phyloP scores from a whole-genome alignment of 1,140 invertebrate species.

The Anadara kagoshimensis region DNA sequence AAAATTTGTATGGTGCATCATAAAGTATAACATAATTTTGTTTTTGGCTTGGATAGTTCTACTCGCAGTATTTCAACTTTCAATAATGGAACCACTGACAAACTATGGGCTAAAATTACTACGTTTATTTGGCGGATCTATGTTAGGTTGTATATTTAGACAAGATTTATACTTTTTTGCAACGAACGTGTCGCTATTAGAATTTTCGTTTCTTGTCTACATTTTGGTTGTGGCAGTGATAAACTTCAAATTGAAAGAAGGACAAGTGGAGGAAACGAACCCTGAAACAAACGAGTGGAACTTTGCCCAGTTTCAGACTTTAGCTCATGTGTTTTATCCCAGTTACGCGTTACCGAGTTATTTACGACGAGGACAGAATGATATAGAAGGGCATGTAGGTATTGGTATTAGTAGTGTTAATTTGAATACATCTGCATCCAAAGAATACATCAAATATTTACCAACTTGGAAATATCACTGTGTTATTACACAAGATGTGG shows the following conservation, averaged over 20 bases:
- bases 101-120: conserved; percentile 57
- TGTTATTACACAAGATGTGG: background rate
- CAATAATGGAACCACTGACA: conserved; percentile 61
- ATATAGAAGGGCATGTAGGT: conserved; percentile 8
- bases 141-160: conserved; percentile 59
- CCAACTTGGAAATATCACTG: conserved; percentile 72
- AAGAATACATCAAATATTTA: conserved; percentile 76
- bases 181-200: conserved; percentile 35
- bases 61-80: conserved; percentile 72
- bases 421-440: conserved; percentile 34
- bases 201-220: conserved; percentile 41
- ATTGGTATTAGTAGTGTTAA: background rate
- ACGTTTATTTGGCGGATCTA: conserved; percentile 59
- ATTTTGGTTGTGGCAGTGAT: conserved; percentile 40
- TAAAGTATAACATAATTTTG: conserved; percentile 74
- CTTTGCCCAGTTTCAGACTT: conserved; percentile 61
- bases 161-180: conserved; percentile 63
- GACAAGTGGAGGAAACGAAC: conserved; percentile 49
- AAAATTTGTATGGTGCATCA: conserved; percentile 68
- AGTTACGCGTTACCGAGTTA: conserved; percentile 40
- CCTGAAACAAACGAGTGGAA: conserved; percentile 69
- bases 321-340: conserved; percentile 53
- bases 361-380: conserved; percentile 21
- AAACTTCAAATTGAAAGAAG: conserved; percentile 44
- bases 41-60: conserved; percentile 74